Evolutionary conservation across 1,140 invertebrate genomes (phyloP).

Genomic region (Papilio aristodemus): DNA sequence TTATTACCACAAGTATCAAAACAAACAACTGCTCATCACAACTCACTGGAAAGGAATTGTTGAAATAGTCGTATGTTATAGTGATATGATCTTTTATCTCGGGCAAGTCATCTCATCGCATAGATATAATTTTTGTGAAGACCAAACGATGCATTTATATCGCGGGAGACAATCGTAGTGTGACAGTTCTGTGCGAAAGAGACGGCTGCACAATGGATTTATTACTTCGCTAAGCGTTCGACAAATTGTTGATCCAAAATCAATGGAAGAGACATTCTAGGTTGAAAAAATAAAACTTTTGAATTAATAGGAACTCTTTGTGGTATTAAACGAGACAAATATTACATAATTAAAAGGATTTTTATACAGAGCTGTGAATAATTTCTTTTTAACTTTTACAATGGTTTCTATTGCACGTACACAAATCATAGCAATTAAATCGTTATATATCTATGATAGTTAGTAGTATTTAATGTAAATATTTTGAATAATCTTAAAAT

Average conservation of each 20-base stretch:
- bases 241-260: neutral
- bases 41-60: neutral
- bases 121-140: constrained; percentile 13
- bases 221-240: neutral
- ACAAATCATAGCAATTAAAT: too few species aligned
- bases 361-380: too few species aligned
- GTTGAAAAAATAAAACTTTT: neutral
- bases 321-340: too few species aligned
- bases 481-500: neutral
- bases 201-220: constrained; percentile 7
- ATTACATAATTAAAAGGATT: too few species aligned
- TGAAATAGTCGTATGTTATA: neutral
- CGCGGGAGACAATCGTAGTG: neutral
- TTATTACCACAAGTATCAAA: neutral
- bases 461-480: too few species aligned
- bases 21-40: too few species aligned
- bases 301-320: neutral
- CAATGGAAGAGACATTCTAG: constrained; percentile 16
- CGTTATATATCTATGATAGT: too few species aligned
- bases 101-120: constrained; percentile 2
- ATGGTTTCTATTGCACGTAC: too few species aligned
- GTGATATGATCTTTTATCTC: constrained; percentile 10
- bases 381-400: too few species aligned
- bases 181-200: too few species aligned
- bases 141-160: constrained; percentile 9